Evolutionary conservation across 2,113 vertebrate genomes (phyloP).

Genomic region (human (Homo sapiens)): GRCh38 chr6:33988501-33989000

Average conservation of each 20-base stretch:
- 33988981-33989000: not conserved
- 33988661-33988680: accelerated
- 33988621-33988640: not conserved
- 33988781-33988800: too few species aligned
- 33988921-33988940: not conserved
- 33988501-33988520: not conserved
- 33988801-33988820: not conserved
- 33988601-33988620: not conserved
- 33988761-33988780: not conserved
- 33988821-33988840: not conserved
- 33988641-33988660: accelerated
- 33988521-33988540: conserved; percentile 26
- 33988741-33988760: not conserved
- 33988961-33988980: not conserved
- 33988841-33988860: not conserved
- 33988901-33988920: too few species aligned
- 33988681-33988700: not conserved
- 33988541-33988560: not conserved
- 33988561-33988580: not conserved
- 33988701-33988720: not conserved
- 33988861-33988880: accelerated
- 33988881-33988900: not conserved
- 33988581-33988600: not conserved
- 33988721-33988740: not conserved
- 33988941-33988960: not conserved